These are phyloP conservation scores for Sebastes glaucus DNA, from an alignment of 2,797 vertebrate genomes.

Conservation along the genomic window DNA sequence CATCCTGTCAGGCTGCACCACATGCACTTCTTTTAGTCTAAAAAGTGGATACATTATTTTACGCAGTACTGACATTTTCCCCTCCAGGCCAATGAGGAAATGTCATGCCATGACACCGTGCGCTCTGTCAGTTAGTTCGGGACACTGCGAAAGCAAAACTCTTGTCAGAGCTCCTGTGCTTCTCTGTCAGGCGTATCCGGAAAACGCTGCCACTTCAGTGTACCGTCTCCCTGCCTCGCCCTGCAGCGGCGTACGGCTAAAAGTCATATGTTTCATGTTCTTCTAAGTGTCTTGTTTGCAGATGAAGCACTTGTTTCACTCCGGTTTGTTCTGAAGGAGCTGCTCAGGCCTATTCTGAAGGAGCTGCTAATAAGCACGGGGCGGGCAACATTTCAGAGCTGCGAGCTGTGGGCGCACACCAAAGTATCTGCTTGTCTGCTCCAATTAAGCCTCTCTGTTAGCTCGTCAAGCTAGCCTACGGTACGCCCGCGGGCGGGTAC, in stretches of 20 bases:
- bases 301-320: slow-evolving; percentile 3
- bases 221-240: not conserved
- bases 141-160: slow-evolving; percentile 43
- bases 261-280: slow-evolving; percentile 19
- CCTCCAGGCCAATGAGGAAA: slow-evolving; percentile 42
- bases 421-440: slow-evolving; percentile 57
- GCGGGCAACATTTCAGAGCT: slow-evolving; percentile 25
- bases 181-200: slow-evolving; percentile 8
- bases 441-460: slow-evolving; percentile 58
- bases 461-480: slow-evolving; percentile 28
- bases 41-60: slow-evolving; percentile 25
- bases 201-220: slow-evolving; percentile 15
- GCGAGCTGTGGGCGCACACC: slow-evolving; percentile 15
- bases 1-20: slow-evolving; percentile 48
- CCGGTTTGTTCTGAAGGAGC: not conserved
- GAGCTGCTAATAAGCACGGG: slow-evolving; percentile 16
- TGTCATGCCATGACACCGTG: slow-evolving; percentile 47
- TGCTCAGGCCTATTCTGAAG: not conserved
- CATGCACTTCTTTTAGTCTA: slow-evolving; percentile 31
- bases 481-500: slow-evolving; percentile 22
- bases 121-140: slow-evolving; percentile 32
- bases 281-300: not conserved
- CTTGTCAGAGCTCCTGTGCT: slow-evolving; percentile 33
- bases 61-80: slow-evolving; percentile 44
- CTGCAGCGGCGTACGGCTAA: not conserved